Evolutionary conservation across 53 echinoderm and acorn worm species (phyloP), one percentile per base, ranked within the genome.

Genomic region (Luidia sarsii): DNA sequence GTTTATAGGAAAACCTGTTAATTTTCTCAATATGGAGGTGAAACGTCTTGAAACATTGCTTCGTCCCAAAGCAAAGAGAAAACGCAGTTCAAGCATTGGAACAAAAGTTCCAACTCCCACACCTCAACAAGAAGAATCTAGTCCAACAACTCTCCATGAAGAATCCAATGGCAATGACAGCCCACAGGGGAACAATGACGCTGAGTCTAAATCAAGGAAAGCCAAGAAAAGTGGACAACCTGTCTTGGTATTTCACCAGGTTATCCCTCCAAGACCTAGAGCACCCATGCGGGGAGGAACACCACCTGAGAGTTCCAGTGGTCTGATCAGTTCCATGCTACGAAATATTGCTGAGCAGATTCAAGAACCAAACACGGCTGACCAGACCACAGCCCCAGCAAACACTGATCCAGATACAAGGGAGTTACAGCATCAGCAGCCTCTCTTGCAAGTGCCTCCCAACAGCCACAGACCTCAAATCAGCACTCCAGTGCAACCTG

Each of bases 341-440:
- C 49, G 83, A 33, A 83, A 83, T 31, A 83, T 83, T n/a, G 83
- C 83, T 16, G 83, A 83, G 61, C 83, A 83, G 31, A 57, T 83
- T 24, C 70, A 83, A 39, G 83, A 83, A 59, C 83, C 83, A 70
- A 83, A 49, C 24, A 45, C 83, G 1, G 60, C 46, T 39, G 71
- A 77, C 32, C 77, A 77, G 46, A 77, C 77, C n/a, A 60, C 77
- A 22, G 24, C 77, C 18, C 60, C 59, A 25, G 60, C 59, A 19
- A 59, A 61, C 31, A n/a, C 77, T 14, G 77, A 77, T 25, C 60
- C 60, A 60, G 77, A 77, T 48, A 61, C 31, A 1, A 59, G 60
- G 61, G 61, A 77, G 46, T 18, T 77, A 20, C 77, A 77, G 61
- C 77, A 77, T 13, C 77, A 77, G 46, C 59, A 57, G 16, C 77